Evolutionary conservation across 2,888 invertebrate species (phyloP).

Genomic region (Punctoribates punctum): DNA sequence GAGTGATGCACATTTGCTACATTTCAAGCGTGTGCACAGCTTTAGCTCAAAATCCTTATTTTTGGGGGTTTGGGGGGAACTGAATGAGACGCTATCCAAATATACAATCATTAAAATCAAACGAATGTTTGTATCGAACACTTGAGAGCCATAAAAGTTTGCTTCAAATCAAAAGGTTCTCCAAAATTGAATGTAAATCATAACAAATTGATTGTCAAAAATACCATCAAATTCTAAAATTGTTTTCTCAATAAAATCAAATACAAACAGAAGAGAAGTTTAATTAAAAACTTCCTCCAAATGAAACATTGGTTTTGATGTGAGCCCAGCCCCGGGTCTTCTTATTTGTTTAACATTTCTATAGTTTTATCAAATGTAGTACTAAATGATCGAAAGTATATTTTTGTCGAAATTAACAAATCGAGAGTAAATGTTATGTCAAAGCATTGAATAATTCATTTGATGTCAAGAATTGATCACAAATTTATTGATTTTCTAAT

Average conservation of each 20-base stretch:
- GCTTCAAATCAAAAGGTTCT: neutral
- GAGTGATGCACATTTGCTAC: neutral
- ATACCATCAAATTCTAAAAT: neutral
- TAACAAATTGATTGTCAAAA: neutral
- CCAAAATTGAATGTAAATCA: neutral
- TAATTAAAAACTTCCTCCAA: too few species aligned
- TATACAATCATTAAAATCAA: slow-evolving; percentile 8
- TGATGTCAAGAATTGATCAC: too few species aligned
- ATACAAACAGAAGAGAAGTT: too few species aligned
- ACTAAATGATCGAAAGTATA: too few species aligned
- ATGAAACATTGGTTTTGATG: too few species aligned
- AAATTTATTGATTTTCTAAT: too few species aligned
- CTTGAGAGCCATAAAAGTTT: slow-evolving; percentile 3
- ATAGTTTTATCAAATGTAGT: neutral
- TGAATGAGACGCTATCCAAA: neutral
- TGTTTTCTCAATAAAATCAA: too few species aligned
- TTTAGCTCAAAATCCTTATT: neutral
- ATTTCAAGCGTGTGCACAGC: neutral
- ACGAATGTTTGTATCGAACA: neutral
- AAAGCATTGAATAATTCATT: too few species aligned
- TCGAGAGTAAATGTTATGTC: too few species aligned
- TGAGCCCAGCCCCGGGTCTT: too few species aligned
- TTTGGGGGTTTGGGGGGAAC: slow-evolving; percentile 2
- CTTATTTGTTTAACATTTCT: neutral
- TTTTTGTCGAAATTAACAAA: too few species aligned